Evolutionary conservation across 2,888 invertebrate species (phyloP), one percentile per base, ranked within the genome.

Genomic region (Celastrina argiolus): DNA sequence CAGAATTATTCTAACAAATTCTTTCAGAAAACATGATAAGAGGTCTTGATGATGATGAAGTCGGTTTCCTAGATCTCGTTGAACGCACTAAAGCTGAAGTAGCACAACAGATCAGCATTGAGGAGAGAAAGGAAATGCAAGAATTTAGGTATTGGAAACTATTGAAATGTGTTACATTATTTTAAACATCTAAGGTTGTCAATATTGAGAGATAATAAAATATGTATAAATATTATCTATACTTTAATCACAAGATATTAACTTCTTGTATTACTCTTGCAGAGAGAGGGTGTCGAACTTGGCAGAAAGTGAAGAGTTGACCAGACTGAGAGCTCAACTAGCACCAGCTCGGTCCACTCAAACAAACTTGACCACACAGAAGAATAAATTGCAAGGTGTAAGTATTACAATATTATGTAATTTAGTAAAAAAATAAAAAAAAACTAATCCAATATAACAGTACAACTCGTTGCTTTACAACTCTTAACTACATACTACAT

Each of bases 1-100:
- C 3, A 16, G 8, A 41, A 39, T 5, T n/a, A 18, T 45, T 3
- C 16, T 3, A 16, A 8, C 12, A 26, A 59, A 2, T 8, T 36
- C 28, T 66, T 69, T 1, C 78, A 96, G 96, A 96, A 79, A 96
- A 96, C 83, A 94, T 96, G 92, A 96, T 96, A 76, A 94, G 97
- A 81, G 98, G 98, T 0, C 88, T 99, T 63, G 98, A 99, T 81
- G 98, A 98, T 81, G 99, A 99, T 82, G 99, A 99, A 88, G 96
- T 97, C 0, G 96, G 97, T 71, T 99, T 99, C 84, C 88, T 99
- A 63, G 97, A 99, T 78, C 92, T 96, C 68, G 97, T 99, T 2
- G 97, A 98, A 81, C 93, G 95, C 69, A 95, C 94, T 14, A 97
- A 97, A 86, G 92, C 96, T 68, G 96, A 96, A 75, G 96, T 96